Conservation (phyloP, 1,140 invertebrate genomes). For the Grapholita molesta region DNA sequence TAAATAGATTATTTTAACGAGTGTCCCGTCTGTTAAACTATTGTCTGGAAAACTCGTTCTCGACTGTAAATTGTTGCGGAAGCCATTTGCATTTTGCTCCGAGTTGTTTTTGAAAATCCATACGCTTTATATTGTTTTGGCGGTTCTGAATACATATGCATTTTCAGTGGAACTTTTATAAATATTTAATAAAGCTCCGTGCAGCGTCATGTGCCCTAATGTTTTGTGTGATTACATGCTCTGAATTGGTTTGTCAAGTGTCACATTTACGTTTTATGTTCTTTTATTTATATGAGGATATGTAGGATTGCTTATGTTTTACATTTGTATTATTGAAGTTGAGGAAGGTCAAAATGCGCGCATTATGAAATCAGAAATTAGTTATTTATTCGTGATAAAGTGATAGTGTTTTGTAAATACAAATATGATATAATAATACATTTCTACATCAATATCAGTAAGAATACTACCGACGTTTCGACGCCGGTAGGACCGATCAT, state of each 20-base stretch:
- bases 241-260: neutral
- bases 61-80: constrained; percentile 13
- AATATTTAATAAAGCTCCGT: neutral
- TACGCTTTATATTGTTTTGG: constrained; percentile 28
- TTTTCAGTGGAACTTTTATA: neutral
- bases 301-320: neutral
- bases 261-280: neutral
- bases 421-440: no score
- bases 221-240: neutral
- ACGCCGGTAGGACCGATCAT: no score
- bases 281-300: neutral
- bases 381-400: no score
- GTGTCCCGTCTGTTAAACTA: neutral
- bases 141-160: neutral
- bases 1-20: neutral
- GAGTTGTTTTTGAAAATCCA: constrained; percentile 62
- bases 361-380: no score
- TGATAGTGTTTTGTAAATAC: no score
- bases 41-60: neutral
- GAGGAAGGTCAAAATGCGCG: no score
- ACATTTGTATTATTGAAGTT: neutral
- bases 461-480: no score
- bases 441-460: no score
- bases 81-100: constrained; percentile 59
- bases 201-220: neutral